These are phyloP conservation scores for Zygogramma bicolorata DNA, from an alignment of 2,888 invertebrate species.

Conservation along the genomic window DNA sequence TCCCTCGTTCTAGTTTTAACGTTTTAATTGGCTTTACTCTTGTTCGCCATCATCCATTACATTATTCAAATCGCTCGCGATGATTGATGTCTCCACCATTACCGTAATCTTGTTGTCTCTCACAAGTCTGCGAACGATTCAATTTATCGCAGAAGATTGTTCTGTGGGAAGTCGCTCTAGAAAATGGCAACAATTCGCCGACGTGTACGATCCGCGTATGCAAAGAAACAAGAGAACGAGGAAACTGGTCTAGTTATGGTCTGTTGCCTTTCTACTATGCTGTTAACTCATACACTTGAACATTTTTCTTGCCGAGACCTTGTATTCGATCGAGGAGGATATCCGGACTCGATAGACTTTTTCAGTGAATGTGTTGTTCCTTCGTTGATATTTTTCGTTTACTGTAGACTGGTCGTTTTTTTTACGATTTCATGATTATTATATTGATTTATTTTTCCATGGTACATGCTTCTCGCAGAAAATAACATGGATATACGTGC, in stretches of 20 bases:
- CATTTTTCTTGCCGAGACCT: background rate
- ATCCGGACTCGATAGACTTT: background rate
- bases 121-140: conserved; percentile 1
- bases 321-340: conserved; percentile 10
- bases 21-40: background rate
- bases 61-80: background rate
- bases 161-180: background rate
- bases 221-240: conserved; percentile 8
- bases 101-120: background rate
- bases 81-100: background rate
- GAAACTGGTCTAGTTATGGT: conserved; percentile 53
- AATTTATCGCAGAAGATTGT: background rate
- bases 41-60: background rate
- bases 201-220: background rate
- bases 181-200: background rate
- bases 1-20: background rate
- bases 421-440: no score
- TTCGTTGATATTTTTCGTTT: no score
- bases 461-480: no score
- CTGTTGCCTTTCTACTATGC: conserved; percentile 46
- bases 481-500: background rate
- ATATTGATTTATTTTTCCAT: no score
- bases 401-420: no score
- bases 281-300: background rate
- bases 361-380: background rate